Conservation (phyloP, 2,888 invertebrate species). For the Epicampocera succincta region DNA sequence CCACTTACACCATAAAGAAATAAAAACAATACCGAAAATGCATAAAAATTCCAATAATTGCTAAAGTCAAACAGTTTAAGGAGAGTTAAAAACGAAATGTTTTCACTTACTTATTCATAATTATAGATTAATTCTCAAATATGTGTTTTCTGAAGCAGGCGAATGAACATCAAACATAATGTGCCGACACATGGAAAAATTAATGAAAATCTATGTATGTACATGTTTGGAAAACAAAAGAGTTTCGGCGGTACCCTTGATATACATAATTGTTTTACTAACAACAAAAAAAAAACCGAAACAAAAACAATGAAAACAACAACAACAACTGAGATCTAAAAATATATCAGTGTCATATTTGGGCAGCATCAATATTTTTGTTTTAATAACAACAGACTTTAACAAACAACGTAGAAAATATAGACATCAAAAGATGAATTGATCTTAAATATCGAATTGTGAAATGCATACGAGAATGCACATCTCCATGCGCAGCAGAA, state of each 20-base stretch:
- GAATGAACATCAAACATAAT: conserved; percentile 57
- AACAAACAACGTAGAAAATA: conserved; percentile 22
- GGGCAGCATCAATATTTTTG: conserved; percentile 43
- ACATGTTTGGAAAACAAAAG: conserved; percentile 52
- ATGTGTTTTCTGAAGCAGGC: conserved; percentile 2
- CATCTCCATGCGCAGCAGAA: conserved; percentile 8
- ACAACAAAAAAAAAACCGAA: conserved; percentile 25
- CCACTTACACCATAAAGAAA: conserved; percentile 32
- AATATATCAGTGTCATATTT: conserved; percentile 65
- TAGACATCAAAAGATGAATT: conserved; percentile 37
- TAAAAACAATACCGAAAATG: not conserved
- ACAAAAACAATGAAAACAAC: conserved; percentile 17
- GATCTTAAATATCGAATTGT: conserved; percentile 44
- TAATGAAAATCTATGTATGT: conserved; percentile 32
- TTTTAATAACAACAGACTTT: conserved; percentile 44
- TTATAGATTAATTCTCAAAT: conserved; percentile 46
- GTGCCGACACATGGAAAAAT: conserved; percentile 61
- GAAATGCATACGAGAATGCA: not conserved
- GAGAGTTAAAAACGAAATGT: conserved; percentile 58
- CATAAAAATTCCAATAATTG: conserved; percentile 17
- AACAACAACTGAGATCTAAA: conserved; percentile 46
- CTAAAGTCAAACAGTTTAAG: conserved; percentile 53
- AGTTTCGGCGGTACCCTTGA: conserved; percentile 60
- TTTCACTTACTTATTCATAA: conserved; percentile 62
- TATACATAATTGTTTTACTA: conserved; percentile 62